A percentile compares a stretch with the other conserved stretches of the same genome.
Evolutionary conservation across 2,888 invertebrate species (phyloP).

Genomic region (Oligia strigilis): DNA sequence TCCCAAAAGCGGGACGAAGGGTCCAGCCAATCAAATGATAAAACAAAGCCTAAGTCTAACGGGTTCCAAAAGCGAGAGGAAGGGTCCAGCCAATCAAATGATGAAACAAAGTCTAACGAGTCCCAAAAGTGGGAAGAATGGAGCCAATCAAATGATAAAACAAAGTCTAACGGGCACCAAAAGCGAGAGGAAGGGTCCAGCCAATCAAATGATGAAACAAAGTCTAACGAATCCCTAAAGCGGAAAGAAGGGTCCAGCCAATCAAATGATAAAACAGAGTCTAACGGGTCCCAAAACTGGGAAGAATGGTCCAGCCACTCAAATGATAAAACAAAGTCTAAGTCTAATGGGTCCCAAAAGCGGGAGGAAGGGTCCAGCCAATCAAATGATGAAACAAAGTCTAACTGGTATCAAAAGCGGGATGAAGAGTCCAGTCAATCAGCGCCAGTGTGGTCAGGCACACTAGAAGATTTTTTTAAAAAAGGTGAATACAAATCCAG

Average conservation of each 20-base stretch:
- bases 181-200: neutral
- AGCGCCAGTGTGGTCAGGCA: neutral
- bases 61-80: neutral
- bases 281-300: neutral
- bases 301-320: neutral
- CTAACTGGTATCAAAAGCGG: neutral
- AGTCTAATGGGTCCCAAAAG: neutral
- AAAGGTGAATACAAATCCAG: neutral
- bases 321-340: neutral
- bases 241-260: neutral
- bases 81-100: neutral
- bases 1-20: neutral
- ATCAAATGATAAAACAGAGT: neutral
- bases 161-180: neutral
- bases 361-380: neutral
- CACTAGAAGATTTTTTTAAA: neutral
- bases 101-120: neutral
- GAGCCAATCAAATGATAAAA: neutral
- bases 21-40: neutral
- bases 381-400: neutral
- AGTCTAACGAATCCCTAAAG: neutral
- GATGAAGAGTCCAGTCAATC: neutral
- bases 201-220: neutral
- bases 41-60: too few relatives aligned
- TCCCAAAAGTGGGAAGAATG: neutral